Base-by-base conservation (phyloP, 2,797 vertebrate species). In the Schizothorax lantsangensis region DNA sequence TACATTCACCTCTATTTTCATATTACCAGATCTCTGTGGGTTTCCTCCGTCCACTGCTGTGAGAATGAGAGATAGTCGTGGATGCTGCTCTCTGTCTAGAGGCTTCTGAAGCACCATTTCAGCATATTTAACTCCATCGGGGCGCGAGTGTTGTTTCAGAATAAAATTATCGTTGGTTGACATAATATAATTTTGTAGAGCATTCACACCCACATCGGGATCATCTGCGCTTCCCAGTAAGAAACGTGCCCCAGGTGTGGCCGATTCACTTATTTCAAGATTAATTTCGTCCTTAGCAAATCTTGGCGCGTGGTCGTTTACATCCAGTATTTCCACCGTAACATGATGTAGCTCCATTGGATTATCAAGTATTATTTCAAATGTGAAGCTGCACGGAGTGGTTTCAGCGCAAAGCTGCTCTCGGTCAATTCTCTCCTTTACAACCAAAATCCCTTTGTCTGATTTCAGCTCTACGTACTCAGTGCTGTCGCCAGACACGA, bases 381-480 rank as follows among this genome's bases (percentile, higher is more conserved):
- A 89, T 2, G 80, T 90, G 40, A 93, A 92, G 59, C 89, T 92
- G 30, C 92, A 93, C 0, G 91, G 92, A 47, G 90, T 91, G 1
- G 84, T 75, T 36, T 93, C 89, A n/a, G 93, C 93, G 66, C 95
- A 96, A 19, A 95, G 90, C 71, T 92, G 90, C 89, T 95, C 95
- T 4, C 94, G 81, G 89, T 96, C 95, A 87, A 95, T 91, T 89
- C 93, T 92, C 78, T 94, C 93, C 17, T 92, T 94, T 47, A 95
- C 92, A 0, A 94, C 91, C 83, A 96, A 90, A 84, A 92, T 91
- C 49, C 96, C 96, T 84, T 94, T 96, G 91, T 92, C 89, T 88
- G 95, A 89, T 86, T 96, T 94, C 81, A 96, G 94, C 91, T 95
- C 95, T 83, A 95, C 94, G 93, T 95, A 96, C 68, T 94, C 93